phyloP scores from a whole-genome alignment of 2,888 invertebrate genomes.

The Campoplex capitator region DNA sequence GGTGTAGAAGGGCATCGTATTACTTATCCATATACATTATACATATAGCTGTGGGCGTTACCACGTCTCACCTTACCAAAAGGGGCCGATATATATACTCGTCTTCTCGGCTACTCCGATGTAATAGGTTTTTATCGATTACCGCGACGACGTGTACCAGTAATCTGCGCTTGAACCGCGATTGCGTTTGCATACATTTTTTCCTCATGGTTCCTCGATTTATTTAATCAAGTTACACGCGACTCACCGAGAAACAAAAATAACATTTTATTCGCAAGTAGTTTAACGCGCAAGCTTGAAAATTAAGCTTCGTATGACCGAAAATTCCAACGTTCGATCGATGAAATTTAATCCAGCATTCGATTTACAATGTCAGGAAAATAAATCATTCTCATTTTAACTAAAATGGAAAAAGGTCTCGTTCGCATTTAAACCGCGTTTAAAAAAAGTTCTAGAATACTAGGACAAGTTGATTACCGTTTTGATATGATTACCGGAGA shows the following conservation, averaged over 20 bases:
- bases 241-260: background rate
- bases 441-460: no score
- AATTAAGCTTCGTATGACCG: background rate
- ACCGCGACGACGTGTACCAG: conserved; percentile 43
- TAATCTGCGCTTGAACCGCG: conserved; percentile 47
- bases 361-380: no score
- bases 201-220: background rate
- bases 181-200: background rate
- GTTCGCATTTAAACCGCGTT: no score
- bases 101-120: conserved; percentile 54
- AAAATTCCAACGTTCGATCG: no score
- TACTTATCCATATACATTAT: conserved; percentile 32
- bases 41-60: conserved; percentile 24
- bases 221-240: background rate
- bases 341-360: no score
- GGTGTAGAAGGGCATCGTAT: conserved; percentile 41
- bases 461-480: background rate
- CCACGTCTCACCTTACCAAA: conserved; percentile 61
- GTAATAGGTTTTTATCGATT: conserved; percentile 67
- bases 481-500: background rate
- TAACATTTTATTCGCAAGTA: background rate
- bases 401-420: no score
- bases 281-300: background rate
- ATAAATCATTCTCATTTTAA: no score
- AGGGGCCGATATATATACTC: conserved; percentile 53